Evolutionary conservation across 2,113 vertebrate genomes (phyloP), one percentile per base, ranked within the genome.

Genomic region (Heloderma charlesbogerti): DNA sequence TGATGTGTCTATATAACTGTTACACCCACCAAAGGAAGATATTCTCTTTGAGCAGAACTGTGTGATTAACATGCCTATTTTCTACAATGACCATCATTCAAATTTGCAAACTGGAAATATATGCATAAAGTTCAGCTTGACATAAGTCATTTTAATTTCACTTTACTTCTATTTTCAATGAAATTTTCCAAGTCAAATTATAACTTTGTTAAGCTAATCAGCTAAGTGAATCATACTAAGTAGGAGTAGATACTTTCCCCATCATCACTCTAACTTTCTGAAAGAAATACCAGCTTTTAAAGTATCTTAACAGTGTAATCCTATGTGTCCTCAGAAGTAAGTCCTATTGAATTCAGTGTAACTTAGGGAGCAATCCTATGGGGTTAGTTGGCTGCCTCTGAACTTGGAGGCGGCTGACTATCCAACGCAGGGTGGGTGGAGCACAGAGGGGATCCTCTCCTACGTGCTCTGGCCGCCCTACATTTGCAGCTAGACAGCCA

Each of bases 151-250:
- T 88, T 63, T 78, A 66, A 45, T 78, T 88, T 63, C 57, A 66
- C 9, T 78, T 78, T 40, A 75, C 48, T 72, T 72, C 63, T 63
- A 85, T 69, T 67, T 40, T 66, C 40, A 84, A 84, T 48, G 25
- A 69, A 34, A 48, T 34, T 69, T 69, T 85, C 40, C 25, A 85
- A 71, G 66, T 48, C 40, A 71, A 45, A 85, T 71, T 86, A 54
- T 54, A 74, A 74, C n/a, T 87, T 87, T 57, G 48, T 57, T 74
- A 74, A 87, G 37, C 27, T 77, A 66, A 88, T 78, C 15, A 88
- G 66, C 43, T 31, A 66, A 45, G 22, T 31, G 9, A 45, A 66
- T 78, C 57, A 66, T 79, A 12, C 40, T 34, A 78, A 63, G 29
- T 10, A 66, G 60, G 27, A 79, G 15, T 45, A 57, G 72, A 40